Base-by-base conservation (phyloP, 2,888 invertebrate species). In the Philhelius pedissequus region DNA sequence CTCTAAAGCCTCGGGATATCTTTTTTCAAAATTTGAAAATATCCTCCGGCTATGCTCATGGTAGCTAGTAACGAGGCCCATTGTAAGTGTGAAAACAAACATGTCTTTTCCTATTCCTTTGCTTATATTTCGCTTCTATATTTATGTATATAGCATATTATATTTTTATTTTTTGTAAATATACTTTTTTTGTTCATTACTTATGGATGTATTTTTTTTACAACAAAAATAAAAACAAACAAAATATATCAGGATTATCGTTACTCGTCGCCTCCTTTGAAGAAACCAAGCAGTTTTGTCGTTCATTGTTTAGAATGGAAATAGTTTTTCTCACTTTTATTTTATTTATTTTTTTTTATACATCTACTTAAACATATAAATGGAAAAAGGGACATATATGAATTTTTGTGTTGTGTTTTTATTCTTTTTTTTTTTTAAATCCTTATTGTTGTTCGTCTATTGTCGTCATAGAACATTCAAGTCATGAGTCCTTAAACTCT, bases 401-500 rank as follows among this genome's bases (percentile, higher is more conserved):
- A 56, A 56, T 56, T 30, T 40, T 64, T n/a, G n/a, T 58, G 56
- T 73, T 30, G 1, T 32, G 35, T 45, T 1, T 68, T 27, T 73
- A n/a, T n/a, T 54, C 6, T 58, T 74, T 56, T 38, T 9, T 22
- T 52, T 15, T 25, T 76, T 30, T 35, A 32, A 48, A 30, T 50
- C 54, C 56, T 81, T 66, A 76, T 81, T 62, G 74, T 64, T 81
- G 62, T 69, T 56, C 18, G 27, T 74, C 43, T 64, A 62, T 60
- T 66, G 43, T 58, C 70, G 32, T 54, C 64, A 38, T 13, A 68
- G 9, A 60, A 40, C 6, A 62, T 77, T 73, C 66, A 52, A 84
- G 84, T 84, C 84, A 84, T 80, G 84, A 84, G 66, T 76, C 62
- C 40, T 76, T 64, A 20, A 66, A 70, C 35, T 71, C 27, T n/a